Evolutionary conservation across 2,113 vertebrate genomes (phyloP), one percentile per base, ranked within the genome.

Genomic region (Morone saxatilis): DNA sequence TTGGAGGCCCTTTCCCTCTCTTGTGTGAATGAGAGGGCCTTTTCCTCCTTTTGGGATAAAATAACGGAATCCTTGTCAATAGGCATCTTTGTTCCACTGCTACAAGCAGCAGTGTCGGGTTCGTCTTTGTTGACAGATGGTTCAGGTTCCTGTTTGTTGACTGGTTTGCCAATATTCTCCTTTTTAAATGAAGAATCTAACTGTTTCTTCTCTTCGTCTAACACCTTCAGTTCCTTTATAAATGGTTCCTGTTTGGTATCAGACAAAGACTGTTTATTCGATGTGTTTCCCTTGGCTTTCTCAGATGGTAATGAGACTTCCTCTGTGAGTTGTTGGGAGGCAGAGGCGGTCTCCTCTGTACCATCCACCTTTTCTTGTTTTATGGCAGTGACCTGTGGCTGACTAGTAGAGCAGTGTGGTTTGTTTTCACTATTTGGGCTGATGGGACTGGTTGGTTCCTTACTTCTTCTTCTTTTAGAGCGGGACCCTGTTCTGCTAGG

Each of bases 401-500:
- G 78, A 57, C 25, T 76, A 31, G 60, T 6, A 25, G n/a, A 62
- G 12, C 9, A 25, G 4, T 84, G 76, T 56, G n/a, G 7, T 68
- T 88, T 88, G 43, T 47, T 90, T 78, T 91, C 89, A 74, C 40
- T 70, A 36, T 57, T 89, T 48, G 84, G 90, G 54, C 88, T 91
- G n/a, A 65, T 7, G 0, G 91, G 85, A 79, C 81, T 92, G n/a
- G 41, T 31, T 2, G 76, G 48, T 7, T 93, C 86, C 85, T 65
- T 93, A 36, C 60, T 76, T 87, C 91, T 91, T 63, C 71, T 86
- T 63, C 48, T 92, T 88, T 92, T 94, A 20, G 91, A 82, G 63
- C 84, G 90, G 4, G 89, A 87, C 38, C 69, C 74, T 43, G 85
- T 68, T 84, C 75, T 92, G 73, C 7, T 74, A 0, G 59, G 66